Evolutionary conservation across 2,797 vertebrate genomes (phyloP), one percentile per base, ranked within the genome.

Genomic region (Mus caroli): DNA sequence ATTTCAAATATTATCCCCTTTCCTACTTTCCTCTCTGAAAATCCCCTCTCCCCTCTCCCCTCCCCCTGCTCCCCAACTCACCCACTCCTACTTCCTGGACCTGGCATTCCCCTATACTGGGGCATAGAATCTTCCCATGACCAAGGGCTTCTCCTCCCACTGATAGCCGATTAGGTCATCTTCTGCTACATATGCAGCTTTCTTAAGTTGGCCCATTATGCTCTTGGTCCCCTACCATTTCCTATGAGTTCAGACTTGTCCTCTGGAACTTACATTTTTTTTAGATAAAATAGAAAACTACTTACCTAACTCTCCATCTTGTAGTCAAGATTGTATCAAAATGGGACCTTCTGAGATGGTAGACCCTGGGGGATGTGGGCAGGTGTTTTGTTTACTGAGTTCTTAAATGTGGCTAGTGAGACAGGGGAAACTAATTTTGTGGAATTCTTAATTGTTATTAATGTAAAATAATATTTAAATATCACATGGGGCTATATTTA

Each of bases 241-340:
- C 34, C 46, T 92, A 31, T 26, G 26, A 52, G 17, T 69, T 83
- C 24, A 64, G 28, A 88, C 26, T 64, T 77, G 40, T 84, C 31
- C 40, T 76, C 43, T 80, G 15, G 58, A 91, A 40, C 22, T 52
- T 93, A 31, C 40, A 7, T 84, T 2, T 54, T 54, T 54, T 94
- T 88, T 85, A 85, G 5, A 71, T 82, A 89, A 88, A 82, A 67
- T 77, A 24, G 56, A 22, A 90, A 92, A 58, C 37, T 71, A 11
- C 71, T 69, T 88, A 92, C 28, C 69, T 92, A 90, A 58, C 43
- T 84, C 20, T 77, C 88, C 31, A 67, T 90, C 50, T 93, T 92
- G 40, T 90, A 94, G 6, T n/a, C 15, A 79, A 69, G 24, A 82
- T 34, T 71, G 9, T 71, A 31, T 3, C 8, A 54, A 76, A 77